Evolutionary conservation across 2,888 invertebrate species (phyloP).

Genomic region (Clusia tigrina): DNA sequence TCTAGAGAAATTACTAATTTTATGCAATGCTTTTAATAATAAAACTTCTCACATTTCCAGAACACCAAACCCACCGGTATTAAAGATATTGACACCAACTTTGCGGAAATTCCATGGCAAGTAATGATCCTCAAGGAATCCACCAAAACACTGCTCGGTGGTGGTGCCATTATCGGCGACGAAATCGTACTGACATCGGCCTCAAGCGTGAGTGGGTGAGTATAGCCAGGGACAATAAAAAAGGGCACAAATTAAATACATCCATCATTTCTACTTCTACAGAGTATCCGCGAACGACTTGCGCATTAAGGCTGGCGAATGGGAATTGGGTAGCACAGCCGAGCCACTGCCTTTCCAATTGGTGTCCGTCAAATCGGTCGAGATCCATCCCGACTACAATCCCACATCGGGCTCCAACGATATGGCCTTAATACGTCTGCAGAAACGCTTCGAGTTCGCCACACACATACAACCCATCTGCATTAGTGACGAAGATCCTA

Average conservation of each 20-base stretch:
- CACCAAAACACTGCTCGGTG: slow-evolving; percentile 78
- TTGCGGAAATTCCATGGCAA: slow-evolving; percentile 88
- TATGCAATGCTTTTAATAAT: background rate
- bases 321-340: slow-evolving; percentile 82
- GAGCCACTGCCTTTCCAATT: slow-evolving; percentile 84
- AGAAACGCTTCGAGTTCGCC: slow-evolving; percentile 71
- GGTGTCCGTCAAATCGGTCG: slow-evolving; percentile 74
- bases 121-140: slow-evolving; percentile 80
- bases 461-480: slow-evolving; percentile 80
- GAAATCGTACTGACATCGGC: slow-evolving; percentile 81
- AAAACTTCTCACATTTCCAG: too few relatives aligned
- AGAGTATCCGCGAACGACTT: slow-evolving; percentile 66
- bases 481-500: slow-evolving; percentile 70
- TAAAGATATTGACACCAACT: slow-evolving; percentile 64
- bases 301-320: slow-evolving; percentile 82
- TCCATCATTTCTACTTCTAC: background rate
- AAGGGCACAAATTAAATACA: background rate
- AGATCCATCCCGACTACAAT: slow-evolving; percentile 75
- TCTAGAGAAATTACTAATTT: background rate
- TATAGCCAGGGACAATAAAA: background rate
- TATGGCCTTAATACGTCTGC: slow-evolving; percentile 75
- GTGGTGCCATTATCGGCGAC: slow-evolving; percentile 79
- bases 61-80: slow-evolving; percentile 59
- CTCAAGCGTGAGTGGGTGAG: slow-evolving; percentile 80
- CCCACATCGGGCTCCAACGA: slow-evolving; percentile 72